Percentiles rank a stretch among this genome's conserved stretches.
Conservation (phyloP, 2,113 vertebrate species). For the Epinephelus moara region DNA sequence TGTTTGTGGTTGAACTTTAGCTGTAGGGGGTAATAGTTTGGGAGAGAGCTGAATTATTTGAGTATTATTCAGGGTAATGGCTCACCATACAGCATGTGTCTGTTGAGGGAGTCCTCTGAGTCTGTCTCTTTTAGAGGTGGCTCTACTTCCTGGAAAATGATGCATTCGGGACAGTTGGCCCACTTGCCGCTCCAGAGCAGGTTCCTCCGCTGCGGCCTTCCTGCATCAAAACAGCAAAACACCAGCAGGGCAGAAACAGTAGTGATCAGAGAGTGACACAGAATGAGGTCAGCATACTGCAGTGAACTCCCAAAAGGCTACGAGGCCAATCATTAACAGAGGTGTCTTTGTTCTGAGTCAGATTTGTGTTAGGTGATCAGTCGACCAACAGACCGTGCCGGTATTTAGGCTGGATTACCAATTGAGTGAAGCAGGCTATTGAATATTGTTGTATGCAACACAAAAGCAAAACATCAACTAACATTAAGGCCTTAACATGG, state of each 20-base stretch:
- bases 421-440: too few relatives aligned
- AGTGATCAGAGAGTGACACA: not conserved
- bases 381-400: not conserved
- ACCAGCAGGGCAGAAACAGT: not conserved
- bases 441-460: not conserved
- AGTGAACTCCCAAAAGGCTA: not conserved
- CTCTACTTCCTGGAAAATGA: conserved; percentile 69
- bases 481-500: not conserved
- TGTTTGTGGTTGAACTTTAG: not conserved
- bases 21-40: not conserved
- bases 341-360: not conserved
- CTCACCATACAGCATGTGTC: conserved; percentile 74
- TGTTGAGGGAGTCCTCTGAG: conserved; percentile 48
- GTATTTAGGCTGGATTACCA: not conserved
- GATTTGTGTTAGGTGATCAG: not conserved
- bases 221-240: conserved; percentile 29
- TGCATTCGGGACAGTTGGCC: conserved; percentile 62
- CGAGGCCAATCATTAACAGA: not conserved
- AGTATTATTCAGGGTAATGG: not conserved
- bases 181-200: conserved; percentile 63
- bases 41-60: not conserved
- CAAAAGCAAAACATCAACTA: too few relatives aligned
- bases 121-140: conserved; percentile 33
- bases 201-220: conserved; percentile 36
- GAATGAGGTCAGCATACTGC: not conserved